phyloP scores from a whole-genome alignment of 2,888 invertebrate species.

The Mythimna albipuncta region DNA sequence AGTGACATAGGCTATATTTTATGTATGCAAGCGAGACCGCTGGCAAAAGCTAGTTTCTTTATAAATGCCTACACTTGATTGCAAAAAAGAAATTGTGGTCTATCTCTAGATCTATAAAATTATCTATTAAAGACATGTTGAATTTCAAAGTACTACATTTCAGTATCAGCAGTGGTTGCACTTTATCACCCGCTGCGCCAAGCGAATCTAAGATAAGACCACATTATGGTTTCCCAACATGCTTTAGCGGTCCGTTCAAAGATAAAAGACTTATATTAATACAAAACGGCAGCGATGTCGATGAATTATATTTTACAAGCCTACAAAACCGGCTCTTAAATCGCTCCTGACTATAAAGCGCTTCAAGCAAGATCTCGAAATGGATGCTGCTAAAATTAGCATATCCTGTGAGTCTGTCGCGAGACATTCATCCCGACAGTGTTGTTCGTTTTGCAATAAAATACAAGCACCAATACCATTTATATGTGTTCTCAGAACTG shows the following conservation, averaged over 20 bases:
- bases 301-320: constrained; percentile 46
- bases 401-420: constrained; percentile 66
- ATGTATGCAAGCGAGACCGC: too few species aligned
- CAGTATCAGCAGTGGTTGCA: constrained; percentile 13
- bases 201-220: constrained; percentile 36
- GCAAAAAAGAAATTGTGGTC: constrained; percentile 6
- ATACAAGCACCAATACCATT: constrained; percentile 40
- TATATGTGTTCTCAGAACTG: constrained; percentile 48
- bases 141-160: constrained; percentile 11
- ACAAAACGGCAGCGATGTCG: constrained; percentile 20
- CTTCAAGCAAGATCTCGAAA: constrained; percentile 52
- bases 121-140: constrained; percentile 22
- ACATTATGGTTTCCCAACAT: not conserved
- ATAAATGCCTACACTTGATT: not conserved
- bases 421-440: constrained; percentile 51
- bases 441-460: constrained; percentile 58
- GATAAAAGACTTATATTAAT: constrained; percentile 13
- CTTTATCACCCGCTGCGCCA: constrained; percentile 26
- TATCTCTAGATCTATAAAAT: constrained; percentile 24
- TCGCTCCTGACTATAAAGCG: constrained; percentile 52
- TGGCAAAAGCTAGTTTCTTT: too few species aligned
- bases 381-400: constrained; percentile 65
- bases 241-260: constrained; percentile 15
- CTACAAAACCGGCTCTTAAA: constrained; percentile 39
- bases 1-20: too few species aligned